Evolutionary conservation across 2,888 invertebrate species (phyloP).

Genomic region (Mesodorylaimus sp.): DNA sequence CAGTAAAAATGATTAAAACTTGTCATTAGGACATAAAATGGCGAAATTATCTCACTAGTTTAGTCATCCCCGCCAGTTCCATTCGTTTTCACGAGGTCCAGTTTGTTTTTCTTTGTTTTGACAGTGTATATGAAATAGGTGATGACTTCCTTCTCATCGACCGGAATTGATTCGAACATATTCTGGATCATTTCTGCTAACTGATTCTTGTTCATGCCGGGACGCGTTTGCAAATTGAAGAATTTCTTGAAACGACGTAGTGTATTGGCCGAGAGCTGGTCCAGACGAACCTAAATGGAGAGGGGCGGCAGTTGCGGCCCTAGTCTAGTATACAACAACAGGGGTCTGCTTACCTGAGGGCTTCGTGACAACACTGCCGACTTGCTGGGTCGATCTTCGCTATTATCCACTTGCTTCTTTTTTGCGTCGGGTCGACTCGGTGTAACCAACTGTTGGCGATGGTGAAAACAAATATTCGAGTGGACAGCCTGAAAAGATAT

Average conservation of each 20-base stretch:
- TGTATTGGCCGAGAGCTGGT: slow-evolving; percentile 78
- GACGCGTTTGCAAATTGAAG: slow-evolving; percentile 72
- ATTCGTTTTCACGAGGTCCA: slow-evolving; percentile 41
- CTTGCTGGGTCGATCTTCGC: no score
- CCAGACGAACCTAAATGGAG: slow-evolving; percentile 57
- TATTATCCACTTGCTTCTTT: no score
- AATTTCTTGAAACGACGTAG: slow-evolving; percentile 75
- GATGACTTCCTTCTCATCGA: slow-evolving; percentile 79
- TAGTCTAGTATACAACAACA: no score
- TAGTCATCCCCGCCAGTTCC: not conserved
- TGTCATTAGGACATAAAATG: not conserved
- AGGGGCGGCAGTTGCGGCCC: no score
- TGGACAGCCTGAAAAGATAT: no score
- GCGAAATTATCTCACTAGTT: not conserved
- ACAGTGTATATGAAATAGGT: slow-evolving; percentile 90
- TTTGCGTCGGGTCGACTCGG: no score
- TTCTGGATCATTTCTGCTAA: slow-evolving; percentile 83
- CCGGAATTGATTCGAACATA: slow-evolving; percentile 83
- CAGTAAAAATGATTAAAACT: no score
- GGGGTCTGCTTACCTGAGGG: no score
- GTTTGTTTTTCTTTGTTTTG: slow-evolving; percentile 70
- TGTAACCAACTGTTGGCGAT: no score
- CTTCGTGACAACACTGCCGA: no score
- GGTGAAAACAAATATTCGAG: no score
- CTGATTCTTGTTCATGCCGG: slow-evolving; percentile 81